Evolutionary conservation across 2,797 vertebrate species (phyloP), one percentile per base, ranked within the genome.

Genomic region (Eremophila alpestris): DNA sequence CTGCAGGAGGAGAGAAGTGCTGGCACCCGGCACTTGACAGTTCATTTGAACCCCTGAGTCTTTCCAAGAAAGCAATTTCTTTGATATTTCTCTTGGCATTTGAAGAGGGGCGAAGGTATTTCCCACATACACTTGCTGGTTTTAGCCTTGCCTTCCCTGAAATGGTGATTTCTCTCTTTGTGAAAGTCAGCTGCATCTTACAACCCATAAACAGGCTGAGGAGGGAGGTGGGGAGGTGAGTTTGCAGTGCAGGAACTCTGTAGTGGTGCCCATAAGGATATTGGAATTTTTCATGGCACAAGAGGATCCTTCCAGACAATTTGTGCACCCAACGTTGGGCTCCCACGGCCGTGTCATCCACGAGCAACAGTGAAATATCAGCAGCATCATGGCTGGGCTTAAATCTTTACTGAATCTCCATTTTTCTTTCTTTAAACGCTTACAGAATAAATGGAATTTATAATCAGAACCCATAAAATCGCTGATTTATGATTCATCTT

Each of bases 21-120:
- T 51, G 83, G 69, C 20, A 59, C 94, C 93, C 80, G 56, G 80
- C 95, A 74, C 93, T 91, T 92, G 90, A 79, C 67, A 64, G 95
- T 97, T 97, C 96, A 83, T 97, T 92, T 67, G 87, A 97, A 97
- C 97, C 94, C 88, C 90, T 62, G 89, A 89, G 93, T 95, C 97
- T 97, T 97, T 97, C 91, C 95, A 93, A 88, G 94, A 91, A 97
- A 97, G 93, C 77, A 81, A 97, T 98, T 97, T 96, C 94, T 96
- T 86, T 97, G 97, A 95, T 97, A 97, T 98, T 98, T 97, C 96
- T 96, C 92, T 75, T 98, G 98, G 95, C 97, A 97, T 98, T 98
- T 98, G 94, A 85, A 97, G 67, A 49, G 54, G 60, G 68, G 49
- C 30, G 22, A 68, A 88, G 93, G 86, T 27, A 46, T 96, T 93